Conservation (phyloP, 2,113 vertebrate species). For the Dascyllus trimaculatus region DNA sequence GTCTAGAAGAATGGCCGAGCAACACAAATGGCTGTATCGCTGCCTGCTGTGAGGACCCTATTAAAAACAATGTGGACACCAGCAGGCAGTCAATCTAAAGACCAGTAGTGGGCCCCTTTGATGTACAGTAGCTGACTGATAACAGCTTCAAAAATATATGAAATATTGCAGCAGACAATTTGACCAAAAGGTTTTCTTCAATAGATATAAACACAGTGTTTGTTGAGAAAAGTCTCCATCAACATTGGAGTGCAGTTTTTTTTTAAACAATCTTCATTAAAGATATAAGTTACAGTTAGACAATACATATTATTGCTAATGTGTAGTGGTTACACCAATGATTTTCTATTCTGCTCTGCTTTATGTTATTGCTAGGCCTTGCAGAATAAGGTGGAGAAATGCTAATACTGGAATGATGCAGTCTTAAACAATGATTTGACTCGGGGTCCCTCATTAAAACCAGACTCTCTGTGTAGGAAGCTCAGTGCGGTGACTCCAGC, state of each 20-base stretch:
- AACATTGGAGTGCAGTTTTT: background rate
- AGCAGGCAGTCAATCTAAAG: constrained; percentile 78
- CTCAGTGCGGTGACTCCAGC: too few species aligned
- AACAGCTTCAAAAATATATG: constrained; percentile 58
- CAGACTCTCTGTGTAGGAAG: too few species aligned
- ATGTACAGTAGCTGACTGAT: constrained; percentile 65
- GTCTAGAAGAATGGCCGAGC: constrained; percentile 39
- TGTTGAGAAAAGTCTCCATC: background rate
- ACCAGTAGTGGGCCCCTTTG: constrained; percentile 68
- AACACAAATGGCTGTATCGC: constrained; percentile 69
- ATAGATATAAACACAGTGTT: background rate
- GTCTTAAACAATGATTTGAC: too few species aligned
- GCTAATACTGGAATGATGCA: too few species aligned
- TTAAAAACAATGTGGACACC: constrained; percentile 76
- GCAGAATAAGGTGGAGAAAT: too few species aligned
- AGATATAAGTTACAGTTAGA: background rate
- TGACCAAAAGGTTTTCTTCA: constrained; percentile 32
- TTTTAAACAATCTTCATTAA: background rate
- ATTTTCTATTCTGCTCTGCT: constrained; percentile 20
- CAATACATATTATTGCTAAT: background rate
- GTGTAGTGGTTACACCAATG: constrained; percentile 1
- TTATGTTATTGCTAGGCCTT: too few species aligned
- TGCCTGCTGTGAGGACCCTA: constrained; percentile 76
- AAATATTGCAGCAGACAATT: constrained; percentile 58
- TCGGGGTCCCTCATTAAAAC: too few species aligned